Evolutionary conservation across 2,113 vertebrate genomes (phyloP), one percentile per base, ranked within the genome.

Genomic region (Phrynosoma blainvillii): DNA sequence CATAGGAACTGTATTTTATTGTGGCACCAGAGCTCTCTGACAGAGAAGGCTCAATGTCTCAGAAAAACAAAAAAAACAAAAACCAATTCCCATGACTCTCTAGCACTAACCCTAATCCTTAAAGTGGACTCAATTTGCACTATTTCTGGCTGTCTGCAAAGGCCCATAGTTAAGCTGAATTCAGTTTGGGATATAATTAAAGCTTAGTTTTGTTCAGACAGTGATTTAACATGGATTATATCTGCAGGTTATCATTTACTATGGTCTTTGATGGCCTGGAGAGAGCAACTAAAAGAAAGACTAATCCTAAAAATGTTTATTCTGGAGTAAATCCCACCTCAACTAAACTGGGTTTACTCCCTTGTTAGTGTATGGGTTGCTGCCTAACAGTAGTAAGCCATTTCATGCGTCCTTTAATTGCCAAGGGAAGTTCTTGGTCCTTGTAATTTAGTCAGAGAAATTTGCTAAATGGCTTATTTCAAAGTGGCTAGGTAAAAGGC

Each of bases 401-500:
- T 70, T 47, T 73, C 5, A 59, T 80, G n/a, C 4, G 73, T 20
- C 14, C 68, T 82, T 62, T 42, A 40, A 56, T 73, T 81, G 40
- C 9, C 82, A 36, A 13, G 18, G 52, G 21, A 71, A 52, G 27
- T 10, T 52, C 25, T 62, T 75, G 20, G 21, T 12, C 42, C 73
- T 85, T 47, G 59, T 85, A 78, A 78, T 81, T 75, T 76, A 76
- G 84, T 36, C 18, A 18, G 23, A 76, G 21, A 59, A 84, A 74
- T n/a, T 84, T 87, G 52, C 16, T 73, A 42, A 54, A 74, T 62
- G 54, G 20, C 47, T 80, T 79, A 47, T 52, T 80, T 36, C 54
- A n/a, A 52, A 47, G 36, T 42, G 27, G 32, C n/a, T 87, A 77
- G 76, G 75, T 30, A 59, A 68, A 81, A 87, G 25, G 66, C 25